These are phyloP conservation scores for Saguinus midas DNA, from an alignment of 2,113 vertebrate genomes.

Conservation along the genomic window DNA sequence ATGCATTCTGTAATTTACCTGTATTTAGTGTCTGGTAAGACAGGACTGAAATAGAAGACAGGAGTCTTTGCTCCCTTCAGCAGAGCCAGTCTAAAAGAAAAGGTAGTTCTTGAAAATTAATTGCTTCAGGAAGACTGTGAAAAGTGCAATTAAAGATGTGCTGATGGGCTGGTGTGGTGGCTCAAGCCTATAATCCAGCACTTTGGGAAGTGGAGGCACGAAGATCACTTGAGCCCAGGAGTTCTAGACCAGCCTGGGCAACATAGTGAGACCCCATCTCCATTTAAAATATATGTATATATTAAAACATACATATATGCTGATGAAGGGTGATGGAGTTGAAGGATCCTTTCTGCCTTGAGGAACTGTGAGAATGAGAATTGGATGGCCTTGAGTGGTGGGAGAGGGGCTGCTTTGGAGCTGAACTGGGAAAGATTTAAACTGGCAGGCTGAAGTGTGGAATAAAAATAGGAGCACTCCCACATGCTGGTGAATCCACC, in stretches of 20 bases:
- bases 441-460: neutral
- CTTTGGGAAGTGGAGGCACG: no score
- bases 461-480: neutral
- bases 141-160: neutral
- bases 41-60: neutral
- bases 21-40: neutral
- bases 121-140: no score
- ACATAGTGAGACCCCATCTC: no score
- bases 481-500: rapidly evolving
- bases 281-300: no score
- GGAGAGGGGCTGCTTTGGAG: neutral
- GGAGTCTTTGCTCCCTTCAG: neutral
- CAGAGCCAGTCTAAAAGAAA: neutral
- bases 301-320: no score
- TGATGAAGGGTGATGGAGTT: neutral
- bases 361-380: neutral
- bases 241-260: no score
- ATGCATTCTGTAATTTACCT: neutral
- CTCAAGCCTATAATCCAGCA: no score
- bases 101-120: neutral
- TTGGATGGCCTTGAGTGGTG: neutral
- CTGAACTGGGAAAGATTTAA: neutral
- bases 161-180: no score
- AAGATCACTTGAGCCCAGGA: no score
- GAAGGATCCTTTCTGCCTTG: neutral